Evolutionary conservation across 2,113 vertebrate genomes (phyloP).

Genomic region (Mionectes macconnelli): DNA sequence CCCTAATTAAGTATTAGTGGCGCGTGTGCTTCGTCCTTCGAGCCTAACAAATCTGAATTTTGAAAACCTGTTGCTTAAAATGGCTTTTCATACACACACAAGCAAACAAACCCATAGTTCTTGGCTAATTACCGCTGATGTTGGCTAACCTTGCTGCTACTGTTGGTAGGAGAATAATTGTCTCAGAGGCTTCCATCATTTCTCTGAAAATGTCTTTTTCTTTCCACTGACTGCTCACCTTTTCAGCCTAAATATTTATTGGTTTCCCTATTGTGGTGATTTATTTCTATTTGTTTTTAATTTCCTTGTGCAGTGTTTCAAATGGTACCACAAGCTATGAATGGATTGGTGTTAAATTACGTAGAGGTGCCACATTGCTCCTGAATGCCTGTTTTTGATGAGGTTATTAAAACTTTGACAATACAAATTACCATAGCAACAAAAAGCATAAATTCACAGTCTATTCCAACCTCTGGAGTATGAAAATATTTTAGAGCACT

Average conservation of each 20-base stretch:
- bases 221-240: conserved; percentile 27
- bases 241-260: conserved; percentile 26
- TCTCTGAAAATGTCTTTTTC: background rate
- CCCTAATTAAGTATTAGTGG: background rate
- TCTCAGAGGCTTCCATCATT: background rate
- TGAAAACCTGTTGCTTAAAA: background rate
- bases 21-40: background rate
- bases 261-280: conserved; percentile 12
- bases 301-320: conserved; percentile 40
- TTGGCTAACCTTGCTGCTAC: background rate
- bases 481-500: background rate
- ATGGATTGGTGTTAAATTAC: conserved; percentile 28
- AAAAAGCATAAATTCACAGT: conserved; percentile 22
- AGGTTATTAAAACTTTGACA: conserved; percentile 61
- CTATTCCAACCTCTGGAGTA: background rate
- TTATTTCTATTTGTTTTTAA: conserved; percentile 63
- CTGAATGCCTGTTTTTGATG: conserved; percentile 40
- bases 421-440: conserved; percentile 60
- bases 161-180: background rate
- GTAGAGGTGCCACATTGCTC: background rate
- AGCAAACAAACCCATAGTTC: background rate
- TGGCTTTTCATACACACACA: background rate
- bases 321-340: background rate
- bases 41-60: background rate
- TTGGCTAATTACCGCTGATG: background rate